Conservation (phyloP, 2,113 vertebrate species). For the Oreochromis tanganicae region DNA sequence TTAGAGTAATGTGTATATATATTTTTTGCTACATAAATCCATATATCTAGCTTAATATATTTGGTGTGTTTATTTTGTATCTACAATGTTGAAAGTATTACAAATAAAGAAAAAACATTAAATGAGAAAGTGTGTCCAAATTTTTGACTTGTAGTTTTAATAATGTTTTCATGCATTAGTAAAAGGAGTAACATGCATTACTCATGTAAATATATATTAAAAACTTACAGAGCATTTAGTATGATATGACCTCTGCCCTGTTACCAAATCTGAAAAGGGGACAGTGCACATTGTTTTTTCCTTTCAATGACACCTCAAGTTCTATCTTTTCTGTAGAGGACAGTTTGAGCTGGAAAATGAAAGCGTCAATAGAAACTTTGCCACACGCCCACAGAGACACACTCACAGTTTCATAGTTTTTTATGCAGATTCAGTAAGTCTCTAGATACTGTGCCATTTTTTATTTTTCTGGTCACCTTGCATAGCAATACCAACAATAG, state of each 20-base stretch:
- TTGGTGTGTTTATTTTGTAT: too few species aligned
- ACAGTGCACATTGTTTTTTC: not conserved
- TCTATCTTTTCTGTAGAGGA: not conserved
- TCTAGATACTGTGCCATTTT: not conserved
- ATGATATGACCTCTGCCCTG: not conserved
- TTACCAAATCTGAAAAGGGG: not conserved
- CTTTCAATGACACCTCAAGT: too few species aligned
- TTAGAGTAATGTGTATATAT: not conserved
- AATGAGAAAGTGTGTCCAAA: accelerated
- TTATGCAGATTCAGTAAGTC: not conserved
- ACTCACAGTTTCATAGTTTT: accelerated
- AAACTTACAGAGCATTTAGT: not conserved
- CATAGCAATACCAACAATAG: not conserved
- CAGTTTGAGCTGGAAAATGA: not conserved
- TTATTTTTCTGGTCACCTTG: not conserved
- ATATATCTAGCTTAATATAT: not conserved
- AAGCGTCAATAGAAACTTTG: accelerated
- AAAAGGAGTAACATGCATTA: not conserved
- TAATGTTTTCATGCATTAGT: not conserved
- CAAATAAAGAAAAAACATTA: accelerated
- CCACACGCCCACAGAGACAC: too few species aligned
- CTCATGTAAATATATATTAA: not conserved
- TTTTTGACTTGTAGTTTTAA: not conserved
- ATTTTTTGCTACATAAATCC: not conserved
- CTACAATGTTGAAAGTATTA: not conserved